These are phyloP conservation scores for Trialeurodes vaporariorum DNA, from an alignment of 1,140 invertebrate species.

Conservation along the genomic window DNA sequence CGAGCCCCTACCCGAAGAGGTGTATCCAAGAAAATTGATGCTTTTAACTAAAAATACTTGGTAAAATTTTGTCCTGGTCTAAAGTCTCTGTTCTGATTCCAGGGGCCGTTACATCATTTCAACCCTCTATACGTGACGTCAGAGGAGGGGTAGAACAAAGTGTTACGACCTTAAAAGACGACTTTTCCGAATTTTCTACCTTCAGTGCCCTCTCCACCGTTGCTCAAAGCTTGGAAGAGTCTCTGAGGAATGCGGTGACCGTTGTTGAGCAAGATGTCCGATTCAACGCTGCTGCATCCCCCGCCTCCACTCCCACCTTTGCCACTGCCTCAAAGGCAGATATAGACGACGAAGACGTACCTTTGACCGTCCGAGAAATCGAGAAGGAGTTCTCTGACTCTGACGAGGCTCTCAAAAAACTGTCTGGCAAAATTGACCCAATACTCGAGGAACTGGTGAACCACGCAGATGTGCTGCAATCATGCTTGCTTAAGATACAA, in stretches of 20 bases:
- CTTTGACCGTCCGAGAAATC: conserved; percentile 11
- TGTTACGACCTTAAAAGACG: conserved; percentile 14
- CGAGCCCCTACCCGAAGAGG: no score
- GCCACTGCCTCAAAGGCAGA: background rate
- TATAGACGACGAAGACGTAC: conserved; percentile 5
- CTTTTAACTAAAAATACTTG: no score
- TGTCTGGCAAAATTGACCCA: background rate
- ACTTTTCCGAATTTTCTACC: conserved; percentile 17
- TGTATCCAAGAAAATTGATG: no score
- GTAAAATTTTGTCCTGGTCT: no score
- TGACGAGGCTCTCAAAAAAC: background rate
- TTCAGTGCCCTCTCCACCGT: background rate
- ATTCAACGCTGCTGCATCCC: background rate
- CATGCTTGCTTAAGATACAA: background rate
- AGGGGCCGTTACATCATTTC: background rate
- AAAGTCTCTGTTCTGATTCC: no score
- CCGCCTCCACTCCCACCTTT: no score
- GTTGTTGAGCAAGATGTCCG: conserved; percentile 10
- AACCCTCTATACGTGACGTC: conserved; percentile 13
- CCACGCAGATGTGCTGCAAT: background rate
- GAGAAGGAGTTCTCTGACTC: conserved; percentile 10
- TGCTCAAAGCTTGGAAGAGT: background rate
- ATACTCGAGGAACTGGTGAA: background rate
- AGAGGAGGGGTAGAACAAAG: conserved; percentile 18
- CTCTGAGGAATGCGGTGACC: background rate